Percentiles rank a stretch among this genome's conserved stretches.
phyloP scores from a whole-genome alignment of 1,140 invertebrate genomes.

The Polypedilum vanderplanki region DNA sequence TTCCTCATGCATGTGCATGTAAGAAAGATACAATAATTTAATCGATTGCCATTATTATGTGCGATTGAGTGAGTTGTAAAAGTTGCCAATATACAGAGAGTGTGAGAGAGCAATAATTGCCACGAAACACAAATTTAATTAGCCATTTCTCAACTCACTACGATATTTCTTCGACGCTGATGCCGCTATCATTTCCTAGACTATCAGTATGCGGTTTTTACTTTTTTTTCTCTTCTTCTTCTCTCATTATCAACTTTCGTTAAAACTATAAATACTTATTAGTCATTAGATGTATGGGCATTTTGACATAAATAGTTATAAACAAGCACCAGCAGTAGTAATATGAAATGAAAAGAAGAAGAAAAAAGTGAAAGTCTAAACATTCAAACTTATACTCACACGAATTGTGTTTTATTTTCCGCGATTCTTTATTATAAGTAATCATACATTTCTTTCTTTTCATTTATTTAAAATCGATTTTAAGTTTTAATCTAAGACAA shows the following conservation, averaged over 20 bases:
- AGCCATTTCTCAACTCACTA: not conserved
- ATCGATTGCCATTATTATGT: not conserved
- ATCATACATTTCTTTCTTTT: not conserved
- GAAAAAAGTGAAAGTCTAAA: conserved; percentile 12
- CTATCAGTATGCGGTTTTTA: not conserved
- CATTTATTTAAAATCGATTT: not conserved
- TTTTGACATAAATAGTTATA: conserved; percentile 8
- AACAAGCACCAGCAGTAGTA: not conserved
- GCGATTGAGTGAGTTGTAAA: too few relatives aligned
- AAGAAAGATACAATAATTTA: not conserved
- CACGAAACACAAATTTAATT: conserved; percentile 18
- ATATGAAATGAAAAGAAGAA: not conserved
- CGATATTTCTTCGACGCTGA: not conserved
- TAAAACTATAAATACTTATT: not conserved
- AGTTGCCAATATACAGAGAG: too few relatives aligned
- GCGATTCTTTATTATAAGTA: too few relatives aligned
- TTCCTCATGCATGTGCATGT: not conserved
- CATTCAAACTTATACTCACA: not conserved
- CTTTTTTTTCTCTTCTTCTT: not conserved
- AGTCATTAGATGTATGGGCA: conserved; percentile 8
- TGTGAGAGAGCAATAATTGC: not conserved
- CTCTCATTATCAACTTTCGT: conserved; percentile 12
- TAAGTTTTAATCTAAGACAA: not conserved
- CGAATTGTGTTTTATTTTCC: not conserved
- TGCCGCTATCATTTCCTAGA: not conserved